Evolutionary conservation across 2,797 vertebrate genomes (phyloP), one percentile per base, ranked within the genome.

Genomic region (Sylvilagus floridanus): DNA sequence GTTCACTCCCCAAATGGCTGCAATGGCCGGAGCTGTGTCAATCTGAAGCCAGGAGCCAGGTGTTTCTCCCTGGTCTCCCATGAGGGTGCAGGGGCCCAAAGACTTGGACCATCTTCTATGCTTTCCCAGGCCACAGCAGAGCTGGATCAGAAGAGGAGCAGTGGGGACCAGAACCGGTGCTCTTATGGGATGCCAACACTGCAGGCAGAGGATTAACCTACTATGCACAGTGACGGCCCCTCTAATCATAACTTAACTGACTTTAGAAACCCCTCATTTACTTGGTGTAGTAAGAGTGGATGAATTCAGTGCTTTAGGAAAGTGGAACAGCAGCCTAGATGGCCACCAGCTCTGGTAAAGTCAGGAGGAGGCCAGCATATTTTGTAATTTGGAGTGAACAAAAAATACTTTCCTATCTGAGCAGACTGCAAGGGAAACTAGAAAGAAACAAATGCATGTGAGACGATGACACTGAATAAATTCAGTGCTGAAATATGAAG

Each of bases 401-500:
- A 28, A 88, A 78, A 68, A 5, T 16, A n/a, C n/a, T 76, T 93
- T 79, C 66, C 62, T 88, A 72, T 47, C 78, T 78, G 88, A 88
- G 73, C 77, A 92, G 79, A 84, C 81, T 81, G 47, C 12, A 63
- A 76, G 24, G 62, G 47, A 84, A 91, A 92, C 7, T 47, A 21
- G 72, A 60, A n/a, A 52, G 35, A 91, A 93, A 87, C 8, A 57
- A 77, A 71, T 60, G 22, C n/a, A 47, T 78, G 60, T 57, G 37
- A 87, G 32, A 84, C 24, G n/a, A 52, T 32, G n/a, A 84, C 77
- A 77, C 72, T 94, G 84, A 94, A 89, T 92, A 85, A 72, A 95
- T 94, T 79, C 52, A 87, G 75, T 26, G 86, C 52, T 73, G 93
- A 90, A 77, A 81, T 60, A 73, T 47, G 50, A 86, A 96, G 68